Percentiles rank a stretch among this genome's conserved stretches.
phyloP scores from a whole-genome alignment of 2,888 invertebrate species.

The Pandemis corylana region DNA sequence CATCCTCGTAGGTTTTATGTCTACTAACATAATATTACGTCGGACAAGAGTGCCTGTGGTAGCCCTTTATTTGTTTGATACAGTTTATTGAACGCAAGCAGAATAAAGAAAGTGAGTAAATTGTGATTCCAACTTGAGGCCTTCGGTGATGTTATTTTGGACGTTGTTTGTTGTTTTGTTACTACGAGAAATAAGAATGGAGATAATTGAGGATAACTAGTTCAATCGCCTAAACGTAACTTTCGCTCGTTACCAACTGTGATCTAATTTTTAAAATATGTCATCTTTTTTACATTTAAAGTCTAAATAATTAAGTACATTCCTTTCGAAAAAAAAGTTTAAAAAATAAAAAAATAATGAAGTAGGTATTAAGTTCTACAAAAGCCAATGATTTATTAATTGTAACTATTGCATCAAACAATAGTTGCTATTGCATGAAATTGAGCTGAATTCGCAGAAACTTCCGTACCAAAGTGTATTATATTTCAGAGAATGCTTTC shows the following conservation, averaged over 20 bases:
- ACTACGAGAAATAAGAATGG: neutral
- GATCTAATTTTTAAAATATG: neutral
- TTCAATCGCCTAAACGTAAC: neutral
- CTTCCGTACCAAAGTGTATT: conserved; percentile 41
- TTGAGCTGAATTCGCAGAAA: neutral
- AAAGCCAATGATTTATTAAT: neutral
- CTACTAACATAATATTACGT: conserved; percentile 74
- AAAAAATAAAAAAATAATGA: neutral
- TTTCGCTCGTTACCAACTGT: too few species aligned
- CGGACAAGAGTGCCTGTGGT: conserved; percentile 67
- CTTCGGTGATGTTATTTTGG: conserved; percentile 48
- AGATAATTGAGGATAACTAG: neutral
- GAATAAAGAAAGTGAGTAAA: conserved; percentile 62
- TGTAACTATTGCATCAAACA: neutral
- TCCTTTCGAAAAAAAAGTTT: too few species aligned
- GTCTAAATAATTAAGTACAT: too few species aligned
- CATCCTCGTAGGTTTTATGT: conserved; percentile 78
- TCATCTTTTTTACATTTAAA: too few species aligned
- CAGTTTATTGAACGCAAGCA: conserved; percentile 70
- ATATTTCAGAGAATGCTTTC: conserved; percentile 52
- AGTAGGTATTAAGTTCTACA: neutral
- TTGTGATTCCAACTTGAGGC: conserved; percentile 53
- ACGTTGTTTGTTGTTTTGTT: conserved; percentile 42
- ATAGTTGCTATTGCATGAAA: neutral
- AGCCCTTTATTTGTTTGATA: conserved; percentile 74